Conservation (phyloP, 2,797 vertebrate genomes). For the Sebastes cheni region DNA sequence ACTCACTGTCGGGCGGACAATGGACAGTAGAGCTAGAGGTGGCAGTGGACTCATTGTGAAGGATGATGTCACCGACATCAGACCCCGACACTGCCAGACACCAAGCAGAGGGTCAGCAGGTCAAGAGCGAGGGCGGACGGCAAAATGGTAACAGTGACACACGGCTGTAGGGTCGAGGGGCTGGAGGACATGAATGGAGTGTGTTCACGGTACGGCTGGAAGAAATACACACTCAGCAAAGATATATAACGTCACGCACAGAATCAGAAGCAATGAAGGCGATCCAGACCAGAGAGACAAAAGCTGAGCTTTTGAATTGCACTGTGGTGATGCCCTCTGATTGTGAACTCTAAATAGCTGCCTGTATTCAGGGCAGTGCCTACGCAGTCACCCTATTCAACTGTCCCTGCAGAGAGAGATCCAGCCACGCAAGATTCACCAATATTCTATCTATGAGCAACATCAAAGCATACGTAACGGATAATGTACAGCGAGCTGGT, state of each 20-base stretch:
- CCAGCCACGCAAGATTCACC: background rate
- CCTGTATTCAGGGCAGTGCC: background rate
- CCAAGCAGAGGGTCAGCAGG: conserved; percentile 43
- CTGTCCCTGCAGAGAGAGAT: background rate
- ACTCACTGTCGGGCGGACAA: conserved; percentile 60
- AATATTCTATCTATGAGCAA: background rate
- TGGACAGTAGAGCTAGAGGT: conserved; percentile 68
- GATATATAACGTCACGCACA: conserved; percentile 27
- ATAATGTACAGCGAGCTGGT: too few species aligned
- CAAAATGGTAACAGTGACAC: conserved; percentile 34
- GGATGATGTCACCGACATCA: conserved; percentile 65
- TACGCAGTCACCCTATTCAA: background rate
- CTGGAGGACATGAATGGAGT: conserved; percentile 21
- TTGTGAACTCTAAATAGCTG: conserved; percentile 9
- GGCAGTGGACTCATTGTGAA: conserved; percentile 67
- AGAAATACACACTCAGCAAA: conserved; percentile 20
- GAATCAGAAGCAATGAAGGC: conserved; percentile 15
- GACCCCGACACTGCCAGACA: conserved; percentile 49
- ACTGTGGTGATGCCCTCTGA: conserved; percentile 8
- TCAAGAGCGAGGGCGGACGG: conserved; percentile 52
- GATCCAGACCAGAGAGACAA: conserved; percentile 5
- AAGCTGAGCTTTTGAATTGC: conserved; percentile 1
- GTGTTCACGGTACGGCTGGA: conserved; percentile 16
- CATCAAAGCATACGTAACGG: background rate
- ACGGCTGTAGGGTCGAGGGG: conserved; percentile 1